These are phyloP conservation scores for Chrysochloris asiatica DNA, from an alignment of 2,113 vertebrate genomes.

Conservation along the genomic window DNA sequence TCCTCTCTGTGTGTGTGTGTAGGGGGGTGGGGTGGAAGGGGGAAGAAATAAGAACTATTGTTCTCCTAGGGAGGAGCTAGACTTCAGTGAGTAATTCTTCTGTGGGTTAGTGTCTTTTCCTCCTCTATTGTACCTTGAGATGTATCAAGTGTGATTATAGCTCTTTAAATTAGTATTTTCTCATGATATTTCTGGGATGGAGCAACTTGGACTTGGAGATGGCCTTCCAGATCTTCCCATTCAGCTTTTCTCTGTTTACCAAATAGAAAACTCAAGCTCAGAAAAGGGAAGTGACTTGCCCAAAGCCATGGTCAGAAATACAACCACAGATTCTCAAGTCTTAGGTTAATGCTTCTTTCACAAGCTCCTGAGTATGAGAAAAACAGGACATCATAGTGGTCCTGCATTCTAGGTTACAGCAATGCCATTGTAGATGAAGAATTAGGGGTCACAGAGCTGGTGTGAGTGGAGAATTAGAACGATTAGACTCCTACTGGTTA, in stretches of 20 bases:
- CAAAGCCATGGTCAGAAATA: neutral
- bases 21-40: too few relatives aligned
- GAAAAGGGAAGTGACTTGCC: neutral
- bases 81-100: neutral
- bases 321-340: neutral
- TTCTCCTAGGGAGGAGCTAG: neutral
- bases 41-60: neutral
- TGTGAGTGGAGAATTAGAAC: neutral
- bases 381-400: accelerated
- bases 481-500: neutral
- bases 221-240: neutral
- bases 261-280: neutral
- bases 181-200: neutral
- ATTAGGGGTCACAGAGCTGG: neutral
- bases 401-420: neutral
- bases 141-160: accelerated
- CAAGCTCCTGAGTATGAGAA: neutral
- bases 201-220: neutral
- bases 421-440: neutral
- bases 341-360: neutral
- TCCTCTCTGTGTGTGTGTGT: neutral
- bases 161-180: neutral
- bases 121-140: neutral
- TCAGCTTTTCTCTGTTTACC: neutral
- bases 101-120: neutral